Evolutionary conservation across 2,113 vertebrate species (phyloP).

Genomic region (Atractosteus spatula): DNA sequence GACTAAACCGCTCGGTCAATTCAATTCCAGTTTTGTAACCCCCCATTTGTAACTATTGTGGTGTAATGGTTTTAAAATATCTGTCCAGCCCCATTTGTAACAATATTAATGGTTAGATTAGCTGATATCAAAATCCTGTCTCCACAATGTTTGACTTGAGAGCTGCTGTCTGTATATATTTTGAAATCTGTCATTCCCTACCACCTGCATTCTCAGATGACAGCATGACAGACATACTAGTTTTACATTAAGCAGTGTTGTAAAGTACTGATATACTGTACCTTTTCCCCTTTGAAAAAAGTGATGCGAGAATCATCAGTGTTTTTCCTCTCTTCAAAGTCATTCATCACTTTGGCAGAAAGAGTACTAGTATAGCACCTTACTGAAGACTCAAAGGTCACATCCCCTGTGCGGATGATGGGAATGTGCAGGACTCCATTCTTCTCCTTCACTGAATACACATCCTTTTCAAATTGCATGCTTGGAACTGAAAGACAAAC

Average conservation of each 20-base stretch:
- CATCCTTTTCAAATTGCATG: constrained; percentile 90
- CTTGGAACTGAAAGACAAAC: constrained; percentile 74
- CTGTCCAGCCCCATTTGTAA: too few species aligned
- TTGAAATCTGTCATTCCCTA: too few species aligned
- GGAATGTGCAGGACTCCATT: constrained; percentile 76
- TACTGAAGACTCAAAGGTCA: constrained; percentile 86
- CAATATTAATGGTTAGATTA: background rate
- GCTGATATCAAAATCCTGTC: background rate
- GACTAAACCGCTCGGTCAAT: too few species aligned
- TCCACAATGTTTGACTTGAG: background rate
- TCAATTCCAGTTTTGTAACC: too few species aligned
- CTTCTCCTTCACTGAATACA: constrained; percentile 78
- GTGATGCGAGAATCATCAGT: constrained; percentile 80
- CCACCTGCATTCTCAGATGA: too few species aligned
- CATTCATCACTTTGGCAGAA: constrained; percentile 80
- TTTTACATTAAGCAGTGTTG: background rate
- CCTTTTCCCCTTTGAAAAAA: constrained; percentile 91
- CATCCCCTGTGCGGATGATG: constrained; percentile 79
- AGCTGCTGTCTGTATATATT: background rate
- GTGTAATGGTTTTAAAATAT: too few species aligned
- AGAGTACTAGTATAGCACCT: constrained; percentile 86
- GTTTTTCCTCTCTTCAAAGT: constrained; percentile 86
- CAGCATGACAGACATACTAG: background rate
- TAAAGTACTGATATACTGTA: constrained; percentile 23
- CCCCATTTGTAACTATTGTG: too few species aligned